phyloP scores from a whole-genome alignment of 2,797 vertebrate genomes.

The Aselliscus stoliczkanus region DNA sequence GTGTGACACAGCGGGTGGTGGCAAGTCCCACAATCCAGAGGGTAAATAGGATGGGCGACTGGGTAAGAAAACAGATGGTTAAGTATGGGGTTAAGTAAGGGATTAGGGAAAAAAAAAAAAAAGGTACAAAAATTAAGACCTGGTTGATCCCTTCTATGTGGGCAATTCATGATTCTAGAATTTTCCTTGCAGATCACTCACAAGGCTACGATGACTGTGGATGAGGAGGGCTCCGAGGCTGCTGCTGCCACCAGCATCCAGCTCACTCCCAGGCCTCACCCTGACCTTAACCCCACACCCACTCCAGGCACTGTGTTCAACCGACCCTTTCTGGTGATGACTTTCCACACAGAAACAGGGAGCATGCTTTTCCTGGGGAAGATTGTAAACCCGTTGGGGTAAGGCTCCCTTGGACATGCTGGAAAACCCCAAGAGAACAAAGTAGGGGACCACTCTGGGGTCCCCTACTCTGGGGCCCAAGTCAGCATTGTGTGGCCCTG shows the following conservation, averaged over 20 bases:
- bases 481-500: neutral
- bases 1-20: too few relatives aligned
- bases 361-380: neutral
- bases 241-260: neutral
- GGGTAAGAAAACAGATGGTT: neutral
- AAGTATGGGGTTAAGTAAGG: neutral
- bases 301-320: rapidly evolving
- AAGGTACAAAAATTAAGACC: neutral
- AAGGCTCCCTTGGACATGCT: rapidly evolving
- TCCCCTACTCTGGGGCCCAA: neutral
- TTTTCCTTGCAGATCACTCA: neutral
- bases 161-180: neutral
- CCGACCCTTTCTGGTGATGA: neutral
- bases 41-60: too few relatives aligned
- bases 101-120: neutral
- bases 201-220: neutral
- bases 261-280: neutral
- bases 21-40: neutral
- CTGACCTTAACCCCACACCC: rapidly evolving
- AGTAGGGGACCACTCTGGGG: too few relatives aligned
- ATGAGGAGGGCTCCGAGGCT: neutral
- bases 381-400: neutral
- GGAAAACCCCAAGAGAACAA: neutral
- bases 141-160: neutral
- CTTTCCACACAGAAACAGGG: neutral